Percentiles rank a stretch among this genome's conserved stretches.
phyloP scores from a whole-genome alignment of 2,797 vertebrate species.

The Crenuchus spilurus region DNA sequence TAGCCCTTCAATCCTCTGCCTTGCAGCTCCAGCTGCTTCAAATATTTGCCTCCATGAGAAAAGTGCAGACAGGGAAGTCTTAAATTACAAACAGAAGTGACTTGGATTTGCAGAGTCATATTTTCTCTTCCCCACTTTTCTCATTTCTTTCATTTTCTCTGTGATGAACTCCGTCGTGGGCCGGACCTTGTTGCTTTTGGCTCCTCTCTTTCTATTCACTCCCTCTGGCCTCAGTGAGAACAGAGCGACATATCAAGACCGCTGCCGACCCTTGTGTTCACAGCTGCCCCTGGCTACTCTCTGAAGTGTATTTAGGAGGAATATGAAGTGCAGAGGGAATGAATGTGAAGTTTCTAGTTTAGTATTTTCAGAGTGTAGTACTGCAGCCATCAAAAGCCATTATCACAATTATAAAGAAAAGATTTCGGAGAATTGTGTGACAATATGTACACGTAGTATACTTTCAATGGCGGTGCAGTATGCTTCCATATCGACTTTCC shows the following conservation, averaged over 20 bases:
- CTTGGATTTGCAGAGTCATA: conserved; percentile 59
- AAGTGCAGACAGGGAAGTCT: conserved; percentile 59
- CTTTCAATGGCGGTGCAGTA: no score
- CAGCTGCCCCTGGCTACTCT: conserved; percentile 37
- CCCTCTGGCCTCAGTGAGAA: conserved; percentile 25
- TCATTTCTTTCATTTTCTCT: conserved; percentile 35
- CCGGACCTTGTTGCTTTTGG: conserved; percentile 36
- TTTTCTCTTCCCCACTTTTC: conserved; percentile 38
- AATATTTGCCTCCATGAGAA: conserved; percentile 57
- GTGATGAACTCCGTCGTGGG: conserved; percentile 34
- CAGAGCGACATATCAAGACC: conserved; percentile 24
- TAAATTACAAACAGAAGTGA: conserved; percentile 64
- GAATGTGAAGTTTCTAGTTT: not conserved
- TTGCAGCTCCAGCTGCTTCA: conserved; percentile 49
- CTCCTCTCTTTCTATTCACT: conserved; percentile 43
- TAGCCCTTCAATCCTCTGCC: conserved; percentile 4
- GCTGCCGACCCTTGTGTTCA: conserved; percentile 40
- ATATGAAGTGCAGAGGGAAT: not conserved
- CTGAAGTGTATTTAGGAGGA: not conserved
- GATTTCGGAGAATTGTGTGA: not conserved
- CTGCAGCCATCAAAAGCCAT: not conserved
- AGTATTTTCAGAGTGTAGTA: not conserved
- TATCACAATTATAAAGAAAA: not conserved
- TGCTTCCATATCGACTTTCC: no score
- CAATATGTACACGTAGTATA: no score